Evolutionary conservation across 2,113 vertebrate genomes (phyloP), one percentile per base, ranked within the genome.

Genomic region (Poecilia latipinna): DNA sequence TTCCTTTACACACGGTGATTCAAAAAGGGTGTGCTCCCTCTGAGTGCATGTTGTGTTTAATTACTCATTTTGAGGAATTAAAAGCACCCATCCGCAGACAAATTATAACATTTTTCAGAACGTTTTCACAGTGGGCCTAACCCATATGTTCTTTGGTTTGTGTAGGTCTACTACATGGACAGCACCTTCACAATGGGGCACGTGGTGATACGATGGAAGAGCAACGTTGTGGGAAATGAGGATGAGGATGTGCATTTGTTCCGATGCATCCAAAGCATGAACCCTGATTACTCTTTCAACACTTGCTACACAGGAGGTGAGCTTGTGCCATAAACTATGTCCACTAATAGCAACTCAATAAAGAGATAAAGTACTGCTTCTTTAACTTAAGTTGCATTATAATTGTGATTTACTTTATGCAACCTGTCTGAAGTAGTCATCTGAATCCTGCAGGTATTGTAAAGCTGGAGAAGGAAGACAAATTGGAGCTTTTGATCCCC

Each of bases 301-400:
- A 98, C 97, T 81, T 99, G 98, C 92, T 99, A 96, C 82, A 98
- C 97, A 2, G 98, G 96, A 91, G 98, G 98, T 98, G 93, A 94
- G 90, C 71, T 80, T 65, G 8, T 33, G n/a, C 73, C 65, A 78
- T 44, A 68, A 44, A 22, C 64, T 24, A 8, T 75, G 13, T 68
- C 67, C 24, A 61, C 35, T 75, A 37, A 35, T 72, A 62, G 24
- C 68, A 61, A 51, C 39, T 32, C 15, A 57, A 42, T 66, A 75
- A 42, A 48, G 4, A 57, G 22, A 57, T n/a, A 22, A 57, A 57
- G 24, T 24, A 57, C 8, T n/a, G 51, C n/a, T 8, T 57, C 24
- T 57, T 57, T 57, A 57, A n/a, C 51, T 57, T 24, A 54, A 24
- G 51, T 22, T 54, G 24, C 17, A 54, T 24, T 54, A 57, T 57